phyloP scores from a whole-genome alignment of 2,888 invertebrate genomes.

The Ennomos erosarius region DNA sequence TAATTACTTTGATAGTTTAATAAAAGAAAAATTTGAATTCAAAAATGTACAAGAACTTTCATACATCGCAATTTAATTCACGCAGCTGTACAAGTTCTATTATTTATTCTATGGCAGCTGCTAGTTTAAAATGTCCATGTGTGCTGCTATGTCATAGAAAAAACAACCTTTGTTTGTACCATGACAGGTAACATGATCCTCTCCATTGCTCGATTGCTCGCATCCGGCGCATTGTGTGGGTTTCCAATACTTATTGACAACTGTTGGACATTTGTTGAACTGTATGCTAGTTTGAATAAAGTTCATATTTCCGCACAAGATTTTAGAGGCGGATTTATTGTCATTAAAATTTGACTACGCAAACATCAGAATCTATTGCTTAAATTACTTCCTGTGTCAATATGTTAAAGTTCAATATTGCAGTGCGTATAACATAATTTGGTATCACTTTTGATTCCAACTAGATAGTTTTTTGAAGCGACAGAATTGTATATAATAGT shows the following conservation, averaged over 20 bases:
- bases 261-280: neutral
- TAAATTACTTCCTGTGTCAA: neutral
- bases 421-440: neutral
- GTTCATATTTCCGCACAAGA: conserved; percentile 4
- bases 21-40: too few species aligned
- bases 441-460: conserved; percentile 2
- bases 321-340: conserved; percentile 13
- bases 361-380: neutral
- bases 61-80: too few species aligned
- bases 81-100: too few species aligned
- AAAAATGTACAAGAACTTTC: too few species aligned
- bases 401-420: conserved; percentile 8
- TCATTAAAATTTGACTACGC: conserved; percentile 10
- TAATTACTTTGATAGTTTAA: too few species aligned
- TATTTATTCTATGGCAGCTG: too few species aligned
- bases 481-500: neutral
- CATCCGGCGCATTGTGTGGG: conserved; percentile 41
- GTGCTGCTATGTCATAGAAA: neutral
- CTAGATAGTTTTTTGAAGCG: conserved; percentile 6
- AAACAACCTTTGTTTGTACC: conserved; percentile 12
- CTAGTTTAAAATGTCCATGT: neutral
- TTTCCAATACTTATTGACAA: conserved; percentile 20
- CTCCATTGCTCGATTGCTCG: conserved; percentile 36
- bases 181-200: conserved; percentile 32
- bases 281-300: conserved; percentile 3